phyloP scores from a whole-genome alignment of 1,140 invertebrate genomes.

The Bombus breviceps region DNA sequence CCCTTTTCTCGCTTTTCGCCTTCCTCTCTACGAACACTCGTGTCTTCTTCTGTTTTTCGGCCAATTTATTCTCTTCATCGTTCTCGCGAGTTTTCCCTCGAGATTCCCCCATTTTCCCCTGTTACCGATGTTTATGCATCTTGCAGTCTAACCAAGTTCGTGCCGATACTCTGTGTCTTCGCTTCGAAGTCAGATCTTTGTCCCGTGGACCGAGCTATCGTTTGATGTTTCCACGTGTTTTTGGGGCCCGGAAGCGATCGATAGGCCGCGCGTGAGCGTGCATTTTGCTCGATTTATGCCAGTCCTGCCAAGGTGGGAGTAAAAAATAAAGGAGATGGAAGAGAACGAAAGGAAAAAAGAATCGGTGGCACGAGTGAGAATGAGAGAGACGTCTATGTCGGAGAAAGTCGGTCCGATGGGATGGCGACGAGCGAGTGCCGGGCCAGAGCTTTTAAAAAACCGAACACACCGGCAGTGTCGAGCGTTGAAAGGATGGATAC shows the following conservation, averaged over 20 bases:
- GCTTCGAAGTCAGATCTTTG: background rate
- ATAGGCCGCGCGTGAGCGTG: conserved; percentile 39
- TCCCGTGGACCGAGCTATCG: conserved; percentile 9
- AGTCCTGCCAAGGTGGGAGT: background rate
- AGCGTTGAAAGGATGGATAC: conserved; percentile 58
- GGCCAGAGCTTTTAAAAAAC: conserved; percentile 65
- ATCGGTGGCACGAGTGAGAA: background rate
- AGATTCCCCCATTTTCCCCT: conserved; percentile 1
- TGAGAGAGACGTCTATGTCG: background rate
- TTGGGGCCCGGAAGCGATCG: conserved; percentile 41
- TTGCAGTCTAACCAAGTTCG: conserved; percentile 9
- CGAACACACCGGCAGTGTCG: conserved; percentile 53
- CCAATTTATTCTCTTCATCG: background rate
- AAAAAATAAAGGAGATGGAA: background rate
- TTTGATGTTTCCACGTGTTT: conserved; percentile 64
- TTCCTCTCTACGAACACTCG: background rate
- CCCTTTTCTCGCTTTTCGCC: conserved; percentile 19
- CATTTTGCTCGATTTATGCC: conserved; percentile 31
- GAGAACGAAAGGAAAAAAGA: background rate
- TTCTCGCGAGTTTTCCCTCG: background rate
- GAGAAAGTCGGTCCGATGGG: conserved; percentile 2
- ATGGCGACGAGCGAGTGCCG: background rate
- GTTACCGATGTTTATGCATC: conserved; percentile 46
- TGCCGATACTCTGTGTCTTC: background rate
- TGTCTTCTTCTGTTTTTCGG: background rate